Conservation (phyloP, 2,113 vertebrate species). For the Seriola rivoliana region DNA sequence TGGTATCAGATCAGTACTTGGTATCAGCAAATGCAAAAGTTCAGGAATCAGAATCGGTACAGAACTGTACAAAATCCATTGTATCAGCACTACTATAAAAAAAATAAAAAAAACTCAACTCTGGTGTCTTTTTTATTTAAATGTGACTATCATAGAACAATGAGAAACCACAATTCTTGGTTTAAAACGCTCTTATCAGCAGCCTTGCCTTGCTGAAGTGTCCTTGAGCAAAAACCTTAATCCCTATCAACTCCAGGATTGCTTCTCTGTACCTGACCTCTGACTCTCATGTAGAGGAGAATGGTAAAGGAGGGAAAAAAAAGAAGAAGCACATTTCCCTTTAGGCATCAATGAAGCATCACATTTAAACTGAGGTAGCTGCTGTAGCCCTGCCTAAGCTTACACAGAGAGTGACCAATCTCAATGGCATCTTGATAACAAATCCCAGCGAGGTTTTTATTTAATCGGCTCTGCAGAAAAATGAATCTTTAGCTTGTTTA, state of each 20-base stretch:
- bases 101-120: not conserved
- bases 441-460: constrained; percentile 5
- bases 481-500: constrained; percentile 6
- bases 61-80: too few relatives aligned
- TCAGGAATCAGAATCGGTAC: too few relatives aligned
- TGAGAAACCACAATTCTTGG: not conserved
- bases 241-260: constrained; percentile 15
- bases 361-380: not conserved
- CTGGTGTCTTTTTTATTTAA: not conserved
- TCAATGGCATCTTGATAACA: not conserved
- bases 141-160: not conserved
- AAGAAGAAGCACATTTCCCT: not conserved
- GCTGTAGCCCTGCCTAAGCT: not conserved
- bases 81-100: too few relatives aligned
- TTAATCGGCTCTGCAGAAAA: not conserved
- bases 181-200: constrained; percentile 2
- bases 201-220: constrained; percentile 6
- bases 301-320: not conserved
- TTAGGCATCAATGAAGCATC: not conserved
- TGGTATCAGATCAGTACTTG: too few relatives aligned
- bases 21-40: too few relatives aligned
- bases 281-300: constrained; percentile 9
- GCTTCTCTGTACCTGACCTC: constrained; percentile 29
- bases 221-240: constrained; percentile 32
- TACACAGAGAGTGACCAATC: not conserved